Evolutionary conservation across 1,140 invertebrate species (phyloP), one percentile per base, ranked within the genome.

Genomic region (Caenorhabditis brenneri): DNA sequence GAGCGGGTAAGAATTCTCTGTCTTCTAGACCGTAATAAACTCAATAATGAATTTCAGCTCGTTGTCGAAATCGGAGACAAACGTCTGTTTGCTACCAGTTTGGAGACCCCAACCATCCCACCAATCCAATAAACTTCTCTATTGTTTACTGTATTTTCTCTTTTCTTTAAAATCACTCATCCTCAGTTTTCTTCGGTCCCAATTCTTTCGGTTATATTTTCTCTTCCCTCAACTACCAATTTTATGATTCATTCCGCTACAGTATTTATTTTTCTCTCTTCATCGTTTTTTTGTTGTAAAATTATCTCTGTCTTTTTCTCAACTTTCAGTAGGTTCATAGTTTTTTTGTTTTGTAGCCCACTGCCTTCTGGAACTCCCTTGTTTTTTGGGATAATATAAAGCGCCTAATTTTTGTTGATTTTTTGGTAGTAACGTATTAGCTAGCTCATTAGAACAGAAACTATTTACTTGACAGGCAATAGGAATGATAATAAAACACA

Each of bases 11-110:
- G 53, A 55, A n/a, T n/a, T 5, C 24, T 60, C 31, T 74, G 39
- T n/a, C 0, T 27, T 51, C n/a, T 51, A n/a, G n/a, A n/a, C n/a
- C n/a, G n/a, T n/a, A 29, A 22, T 22, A 9, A 27, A 33, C 36
- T 65, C n/a, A n/a, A n/a, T n/a, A n/a, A n/a, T n/a, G n/a, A 55
- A 80, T 87, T 65, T 10, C 65, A 74, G 65, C 65, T 74, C 15
- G 65, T 74, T n/a, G 65, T 74, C n/a, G 65, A 74, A 19, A 74
- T 74, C 24, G 65, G 65, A 74, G 65, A 74, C 65, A 74, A 74
- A 74, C 65, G 65, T 15, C 65, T 74, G 2, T 74, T 74, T 29
- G 65, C 65, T n/a, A 74, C 65, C 65, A 74, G 65, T 42, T n/a
- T 74, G 36, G 65, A 74, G 65, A 74, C 65, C 19, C 65, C 65